phyloP scores from a whole-genome alignment of 2,113 vertebrate species.

The Ginglymostoma cirratum region DNA sequence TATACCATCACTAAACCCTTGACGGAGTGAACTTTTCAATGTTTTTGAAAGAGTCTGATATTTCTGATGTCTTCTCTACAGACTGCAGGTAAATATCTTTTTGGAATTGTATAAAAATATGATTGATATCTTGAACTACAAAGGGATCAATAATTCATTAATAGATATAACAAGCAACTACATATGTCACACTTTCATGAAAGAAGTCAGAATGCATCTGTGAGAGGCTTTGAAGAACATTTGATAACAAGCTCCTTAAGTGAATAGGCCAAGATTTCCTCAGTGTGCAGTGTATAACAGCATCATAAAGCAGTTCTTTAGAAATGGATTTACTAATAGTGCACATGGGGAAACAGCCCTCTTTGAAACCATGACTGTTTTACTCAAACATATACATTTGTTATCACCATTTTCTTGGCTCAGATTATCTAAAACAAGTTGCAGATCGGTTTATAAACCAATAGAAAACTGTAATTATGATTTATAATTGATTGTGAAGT shows the following conservation, averaged over 20 bases:
- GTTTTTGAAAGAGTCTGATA: neutral
- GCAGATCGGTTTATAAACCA: neutral
- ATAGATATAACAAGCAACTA: neutral
- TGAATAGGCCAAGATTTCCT: neutral
- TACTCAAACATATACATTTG: neutral
- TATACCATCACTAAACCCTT: neutral
- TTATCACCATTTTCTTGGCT: neutral
- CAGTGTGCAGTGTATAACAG: neutral
- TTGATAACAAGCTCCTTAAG: neutral
- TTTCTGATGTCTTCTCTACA: neutral
- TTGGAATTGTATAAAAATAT: conserved; percentile 1
- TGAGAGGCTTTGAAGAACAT: neutral
- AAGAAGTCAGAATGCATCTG: neutral
- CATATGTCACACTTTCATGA: neutral
- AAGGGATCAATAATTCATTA: neutral
- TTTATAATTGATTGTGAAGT: neutral
- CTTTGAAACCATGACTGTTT: neutral
- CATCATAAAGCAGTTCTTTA: neutral
- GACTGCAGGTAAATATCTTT: neutral
- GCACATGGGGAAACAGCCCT: neutral
- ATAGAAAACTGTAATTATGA: neutral
- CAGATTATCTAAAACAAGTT: neutral
- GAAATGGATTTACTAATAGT: neutral
- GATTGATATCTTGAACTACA: neutral
- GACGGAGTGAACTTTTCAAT: neutral